Percentiles rank a stretch among this genome's conserved stretches.
These are phyloP conservation scores for Drosophila eohydei DNA, from an alignment of 2,888 invertebrate genomes.

Conservation along the genomic window DNA sequence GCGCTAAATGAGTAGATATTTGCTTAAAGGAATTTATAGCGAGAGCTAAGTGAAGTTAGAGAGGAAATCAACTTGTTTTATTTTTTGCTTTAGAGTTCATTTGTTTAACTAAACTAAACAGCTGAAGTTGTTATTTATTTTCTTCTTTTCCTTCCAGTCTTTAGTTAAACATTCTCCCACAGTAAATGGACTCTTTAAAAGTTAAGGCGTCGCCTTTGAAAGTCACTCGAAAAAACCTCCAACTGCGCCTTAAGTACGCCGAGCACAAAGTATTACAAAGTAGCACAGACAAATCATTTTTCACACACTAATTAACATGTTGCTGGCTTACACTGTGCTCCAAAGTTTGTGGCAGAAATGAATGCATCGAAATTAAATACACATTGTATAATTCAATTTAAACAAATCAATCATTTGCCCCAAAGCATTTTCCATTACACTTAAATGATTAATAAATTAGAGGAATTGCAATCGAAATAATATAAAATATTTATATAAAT, in stretches of 20 bases:
- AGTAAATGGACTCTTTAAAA: neutral
- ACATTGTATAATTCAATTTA: slow-evolving; percentile 9
- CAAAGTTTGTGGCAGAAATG: neutral
- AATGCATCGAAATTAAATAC: neutral
- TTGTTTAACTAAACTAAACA: too few relatives aligned
- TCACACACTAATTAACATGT: slow-evolving; percentile 56
- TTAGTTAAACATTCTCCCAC: neutral
- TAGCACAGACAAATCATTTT: slow-evolving; percentile 39
- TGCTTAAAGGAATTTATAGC: too few relatives aligned
- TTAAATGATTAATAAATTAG: neutral
- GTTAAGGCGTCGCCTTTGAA: slow-evolving; percentile 19
- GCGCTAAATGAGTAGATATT: neutral
- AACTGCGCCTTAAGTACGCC: slow-evolving; percentile 20
- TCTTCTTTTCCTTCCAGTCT: neutral
- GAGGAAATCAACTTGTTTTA: neutral
- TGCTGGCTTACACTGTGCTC: slow-evolving; percentile 8
- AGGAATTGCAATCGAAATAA: neutral
- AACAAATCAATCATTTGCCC: neutral
- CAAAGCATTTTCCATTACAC: neutral
- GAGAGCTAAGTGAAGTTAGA: neutral
- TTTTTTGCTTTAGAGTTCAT: too few relatives aligned
- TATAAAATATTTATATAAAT: neutral
- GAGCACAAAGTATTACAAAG: slow-evolving; percentile 11
- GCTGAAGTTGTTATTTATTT: too few relatives aligned
- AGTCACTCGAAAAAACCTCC: slow-evolving; percentile 32